Conservation (phyloP, 2,113 vertebrate genomes). For the Sapayoa aenigma region DNA sequence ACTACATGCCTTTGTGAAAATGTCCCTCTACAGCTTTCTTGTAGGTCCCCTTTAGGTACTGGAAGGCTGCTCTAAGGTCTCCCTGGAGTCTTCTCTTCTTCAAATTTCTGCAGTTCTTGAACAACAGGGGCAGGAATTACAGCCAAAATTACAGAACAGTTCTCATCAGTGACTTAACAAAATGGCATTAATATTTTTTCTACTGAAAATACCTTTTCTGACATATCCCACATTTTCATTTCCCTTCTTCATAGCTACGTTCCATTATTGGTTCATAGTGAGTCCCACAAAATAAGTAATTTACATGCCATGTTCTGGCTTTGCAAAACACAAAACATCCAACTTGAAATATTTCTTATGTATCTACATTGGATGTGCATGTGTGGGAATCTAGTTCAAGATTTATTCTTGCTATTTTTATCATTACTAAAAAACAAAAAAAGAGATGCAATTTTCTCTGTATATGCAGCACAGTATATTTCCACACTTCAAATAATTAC, state of each 20-base stretch:
- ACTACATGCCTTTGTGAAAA: not conserved
- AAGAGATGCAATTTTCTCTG: not conserved
- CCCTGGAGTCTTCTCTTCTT: not conserved
- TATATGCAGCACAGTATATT: not conserved
- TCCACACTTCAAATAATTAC: not conserved
- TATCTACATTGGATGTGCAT: not conserved
- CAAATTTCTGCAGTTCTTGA: not conserved
- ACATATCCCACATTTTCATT: not conserved
- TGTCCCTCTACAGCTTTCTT: not conserved
- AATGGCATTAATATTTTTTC: not conserved
- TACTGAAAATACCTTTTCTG: not conserved
- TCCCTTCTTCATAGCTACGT: not conserved
- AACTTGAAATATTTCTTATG: not conserved
- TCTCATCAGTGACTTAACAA: not conserved
- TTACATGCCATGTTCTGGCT: not conserved
- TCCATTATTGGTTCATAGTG: not conserved
- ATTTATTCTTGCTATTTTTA: not conserved
- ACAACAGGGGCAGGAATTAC: not conserved
- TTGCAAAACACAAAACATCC: not conserved
- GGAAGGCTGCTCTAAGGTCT: not conserved
- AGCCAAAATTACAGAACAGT: not conserved
- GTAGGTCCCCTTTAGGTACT: not conserved
- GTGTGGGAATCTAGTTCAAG: not conserved
- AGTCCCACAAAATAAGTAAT: not conserved
- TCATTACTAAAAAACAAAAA: not conserved